These are phyloP conservation scores for Ceryle rudis DNA, from an alignment of 2,797 vertebrate genomes.

Conservation along the genomic window DNA sequence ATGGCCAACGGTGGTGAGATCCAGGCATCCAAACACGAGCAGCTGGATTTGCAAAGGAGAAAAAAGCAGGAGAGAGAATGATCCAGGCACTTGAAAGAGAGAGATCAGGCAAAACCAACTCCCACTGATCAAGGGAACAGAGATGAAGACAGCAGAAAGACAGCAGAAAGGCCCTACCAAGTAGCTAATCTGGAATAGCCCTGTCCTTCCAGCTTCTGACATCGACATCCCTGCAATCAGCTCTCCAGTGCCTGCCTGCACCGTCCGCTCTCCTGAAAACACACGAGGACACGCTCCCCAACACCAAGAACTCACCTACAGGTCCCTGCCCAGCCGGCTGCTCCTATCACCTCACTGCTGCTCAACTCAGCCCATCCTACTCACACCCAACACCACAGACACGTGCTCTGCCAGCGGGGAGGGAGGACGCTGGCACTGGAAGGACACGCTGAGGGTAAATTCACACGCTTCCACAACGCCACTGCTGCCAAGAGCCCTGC, in stretches of 20 bases:
- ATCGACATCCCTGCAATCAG: background rate
- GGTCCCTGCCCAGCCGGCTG: background rate
- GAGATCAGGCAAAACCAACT: conserved; percentile 39
- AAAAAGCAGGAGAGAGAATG: background rate
- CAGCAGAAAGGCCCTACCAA: background rate
- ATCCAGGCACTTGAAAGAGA: background rate
- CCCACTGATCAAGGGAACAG: conserved; percentile 50
- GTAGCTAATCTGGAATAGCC: background rate
- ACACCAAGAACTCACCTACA: background rate
- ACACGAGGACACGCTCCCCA: rapidly evolving
- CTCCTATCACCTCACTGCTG: background rate
- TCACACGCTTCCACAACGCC: background rate
- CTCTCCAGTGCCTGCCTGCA: background rate
- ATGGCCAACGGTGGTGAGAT: background rate
- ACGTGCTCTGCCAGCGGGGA: background rate
- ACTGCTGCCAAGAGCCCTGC: background rate
- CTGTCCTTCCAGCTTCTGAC: background rate
- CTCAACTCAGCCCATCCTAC: background rate
- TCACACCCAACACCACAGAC: background rate
- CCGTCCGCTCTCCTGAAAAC: background rate
- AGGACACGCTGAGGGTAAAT: background rate
- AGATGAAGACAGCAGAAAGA: conserved; percentile 26
- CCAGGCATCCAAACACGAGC: background rate
- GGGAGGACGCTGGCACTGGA: background rate
- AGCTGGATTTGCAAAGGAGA: background rate